Percentiles rank a stretch among this genome's conserved stretches.
Conservation (phyloP, 2,888 invertebrate species). For the Sepiola atlantica region DNA sequence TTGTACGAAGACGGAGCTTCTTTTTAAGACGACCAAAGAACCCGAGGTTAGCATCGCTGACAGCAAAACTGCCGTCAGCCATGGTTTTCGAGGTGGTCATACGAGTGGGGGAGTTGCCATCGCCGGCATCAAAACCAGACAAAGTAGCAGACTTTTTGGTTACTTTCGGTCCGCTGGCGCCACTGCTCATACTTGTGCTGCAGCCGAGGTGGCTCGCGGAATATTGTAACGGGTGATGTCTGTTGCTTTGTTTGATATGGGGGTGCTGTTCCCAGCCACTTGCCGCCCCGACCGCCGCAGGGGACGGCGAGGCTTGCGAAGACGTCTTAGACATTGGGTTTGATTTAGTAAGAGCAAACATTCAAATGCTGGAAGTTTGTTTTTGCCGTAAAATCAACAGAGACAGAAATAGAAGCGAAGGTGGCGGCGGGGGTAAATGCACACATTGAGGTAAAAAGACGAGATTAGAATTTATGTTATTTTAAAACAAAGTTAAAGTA, state of each 20-base stretch:
- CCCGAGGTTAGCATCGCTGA: slow-evolving; percentile 15
- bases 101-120: background rate
- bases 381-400: background rate
- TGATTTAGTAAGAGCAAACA: slow-evolving; percentile 44
- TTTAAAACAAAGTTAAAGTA: background rate
- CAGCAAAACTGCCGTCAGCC: background rate
- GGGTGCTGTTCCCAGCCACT: background rate
- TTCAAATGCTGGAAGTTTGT: background rate
- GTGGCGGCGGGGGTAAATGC: background rate
- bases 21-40: slow-evolving; percentile 40
- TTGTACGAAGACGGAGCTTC: slow-evolving; percentile 22
- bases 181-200: slow-evolving; percentile 39
- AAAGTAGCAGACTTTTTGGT: slow-evolving; percentile 33
- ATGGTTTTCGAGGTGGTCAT: slow-evolving; percentile 38
- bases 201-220: slow-evolving; percentile 41
- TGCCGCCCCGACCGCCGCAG: slow-evolving; percentile 38
- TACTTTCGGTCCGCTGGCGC: slow-evolving; percentile 38
- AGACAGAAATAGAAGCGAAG: background rate
- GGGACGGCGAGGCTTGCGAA: background rate
- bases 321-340: slow-evolving; percentile 40
- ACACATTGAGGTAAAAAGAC: background rate
- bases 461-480: background rate
- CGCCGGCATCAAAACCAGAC: slow-evolving; percentile 33
- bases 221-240: slow-evolving; percentile 44
- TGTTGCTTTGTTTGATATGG: slow-evolving; percentile 10